Percentiles rank a stretch among this genome's conserved stretches.
These are phyloP conservation scores for Marcusenius ussheri DNA, from an alignment of 2,113 vertebrate species.

Conservation along the genomic window DNA sequence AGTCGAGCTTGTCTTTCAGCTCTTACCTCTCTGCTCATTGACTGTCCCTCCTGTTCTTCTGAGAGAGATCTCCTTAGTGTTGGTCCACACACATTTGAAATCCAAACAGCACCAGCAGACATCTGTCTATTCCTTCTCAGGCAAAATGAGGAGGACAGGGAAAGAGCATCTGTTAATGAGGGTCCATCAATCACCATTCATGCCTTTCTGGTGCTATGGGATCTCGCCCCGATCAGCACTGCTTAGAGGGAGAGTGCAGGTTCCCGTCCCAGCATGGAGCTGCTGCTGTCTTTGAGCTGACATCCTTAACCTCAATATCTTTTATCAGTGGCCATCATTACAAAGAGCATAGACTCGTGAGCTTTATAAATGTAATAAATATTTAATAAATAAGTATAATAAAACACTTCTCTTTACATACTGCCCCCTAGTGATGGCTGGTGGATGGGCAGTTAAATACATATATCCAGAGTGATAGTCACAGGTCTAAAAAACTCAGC, in stretches of 20 bases:
- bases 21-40: not conserved
- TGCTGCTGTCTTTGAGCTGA: not conserved
- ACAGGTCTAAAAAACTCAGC: not conserved
- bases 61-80: not conserved
- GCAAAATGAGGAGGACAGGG: not conserved
- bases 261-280: not conserved
- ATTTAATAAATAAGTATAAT: not conserved
- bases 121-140: not conserved
- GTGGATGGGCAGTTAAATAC: not conserved
- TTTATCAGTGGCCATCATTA: not conserved
- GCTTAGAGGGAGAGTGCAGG: not conserved
- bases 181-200: not conserved
- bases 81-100: not conserved
- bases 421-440: not conserved
- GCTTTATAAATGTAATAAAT: no score
- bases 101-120: not conserved
- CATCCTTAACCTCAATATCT: not conserved
- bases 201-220: not conserved
- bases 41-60: not conserved
- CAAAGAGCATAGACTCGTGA: not conserved
- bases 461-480: not conserved
- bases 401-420: not conserved
- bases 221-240: not conserved
- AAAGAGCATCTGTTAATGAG: not conserved
- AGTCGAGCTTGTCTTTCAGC: not conserved